These are phyloP conservation scores for Eurytoma adleriae DNA, from an alignment of 2,888 invertebrate genomes.

Conservation along the genomic window DNA sequence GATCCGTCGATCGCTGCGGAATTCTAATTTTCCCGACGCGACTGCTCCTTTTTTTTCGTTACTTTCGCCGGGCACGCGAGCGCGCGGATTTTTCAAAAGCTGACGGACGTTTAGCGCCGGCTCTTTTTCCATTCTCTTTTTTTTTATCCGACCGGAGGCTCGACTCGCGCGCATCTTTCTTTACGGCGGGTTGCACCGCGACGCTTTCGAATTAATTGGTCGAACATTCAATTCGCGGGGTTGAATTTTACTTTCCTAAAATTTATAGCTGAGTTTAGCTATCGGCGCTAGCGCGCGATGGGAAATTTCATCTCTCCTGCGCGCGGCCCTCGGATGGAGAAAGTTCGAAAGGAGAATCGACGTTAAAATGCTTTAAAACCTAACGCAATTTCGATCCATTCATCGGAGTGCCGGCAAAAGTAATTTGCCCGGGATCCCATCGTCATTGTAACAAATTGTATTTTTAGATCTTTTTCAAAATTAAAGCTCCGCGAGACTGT, in stretches of 20 bases:
- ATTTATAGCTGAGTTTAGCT: constrained; percentile 19
- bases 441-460: neutral
- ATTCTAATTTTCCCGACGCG: constrained; percentile 58
- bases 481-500: neutral
- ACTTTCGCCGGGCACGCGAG: neutral
- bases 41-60: constrained; percentile 42
- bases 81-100: constrained; percentile 53
- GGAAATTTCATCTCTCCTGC: constrained; percentile 27
- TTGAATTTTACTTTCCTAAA: constrained; percentile 30
- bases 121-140: constrained; percentile 18
- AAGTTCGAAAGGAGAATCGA: constrained; percentile 20
- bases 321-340: neutral
- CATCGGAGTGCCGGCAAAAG: neutral
- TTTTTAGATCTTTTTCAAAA: neutral
- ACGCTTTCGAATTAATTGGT: constrained; percentile 49
- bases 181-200: neutral
- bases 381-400: constrained; percentile 9
- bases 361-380: constrained; percentile 11
- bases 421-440: neutral
- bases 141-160: neutral
- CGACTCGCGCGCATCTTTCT: constrained; percentile 19
- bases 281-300: neutral
- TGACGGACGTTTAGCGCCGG: constrained; percentile 21
- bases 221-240: constrained; percentile 46
- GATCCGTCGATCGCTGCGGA: constrained; percentile 60